phyloP scores from a whole-genome alignment of 1,140 invertebrate genomes.

The Sminthurinus signatus region DNA sequence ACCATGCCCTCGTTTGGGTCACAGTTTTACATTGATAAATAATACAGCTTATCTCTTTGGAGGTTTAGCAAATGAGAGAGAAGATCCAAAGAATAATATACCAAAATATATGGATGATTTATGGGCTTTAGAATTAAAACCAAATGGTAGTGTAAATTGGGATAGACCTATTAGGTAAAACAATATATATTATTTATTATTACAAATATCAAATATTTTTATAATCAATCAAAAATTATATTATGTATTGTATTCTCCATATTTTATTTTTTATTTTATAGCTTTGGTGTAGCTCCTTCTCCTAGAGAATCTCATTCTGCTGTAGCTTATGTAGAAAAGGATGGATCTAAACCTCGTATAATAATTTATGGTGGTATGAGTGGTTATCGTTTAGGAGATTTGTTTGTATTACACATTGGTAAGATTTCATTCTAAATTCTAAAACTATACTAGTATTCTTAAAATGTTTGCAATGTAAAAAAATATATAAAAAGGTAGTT shows the following conservation, averaged over 20 bases:
- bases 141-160: constrained; percentile 72
- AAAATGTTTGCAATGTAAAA: too few relatives aligned
- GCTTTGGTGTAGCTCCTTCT: constrained; percentile 74
- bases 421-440: too few relatives aligned
- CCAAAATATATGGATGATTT: constrained; percentile 86
- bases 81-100: constrained; percentile 96
- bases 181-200: too few relatives aligned
- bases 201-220: too few relatives aligned
- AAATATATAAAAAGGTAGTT: too few relatives aligned
- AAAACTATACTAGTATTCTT: too few relatives aligned
- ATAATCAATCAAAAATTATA: too few relatives aligned
- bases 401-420: constrained; percentile 88
- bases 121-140: constrained; percentile 78
- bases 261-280: too few relatives aligned
- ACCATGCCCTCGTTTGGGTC: constrained; percentile 90
- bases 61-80: constrained; percentile 95
- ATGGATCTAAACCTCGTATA: constrained; percentile 68
- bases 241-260: constrained; percentile 56
- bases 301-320: constrained; percentile 95
- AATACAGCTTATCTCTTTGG: constrained; percentile 95
- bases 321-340: constrained; percentile 78
- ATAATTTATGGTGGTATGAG: constrained; percentile 99
- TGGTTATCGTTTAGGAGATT: constrained; percentile 86
- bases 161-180: constrained; percentile 63
- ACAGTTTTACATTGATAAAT: constrained; percentile 93